Conservation (phyloP, 2,888 invertebrate genomes). For the Lithophane leautieri region DNA sequence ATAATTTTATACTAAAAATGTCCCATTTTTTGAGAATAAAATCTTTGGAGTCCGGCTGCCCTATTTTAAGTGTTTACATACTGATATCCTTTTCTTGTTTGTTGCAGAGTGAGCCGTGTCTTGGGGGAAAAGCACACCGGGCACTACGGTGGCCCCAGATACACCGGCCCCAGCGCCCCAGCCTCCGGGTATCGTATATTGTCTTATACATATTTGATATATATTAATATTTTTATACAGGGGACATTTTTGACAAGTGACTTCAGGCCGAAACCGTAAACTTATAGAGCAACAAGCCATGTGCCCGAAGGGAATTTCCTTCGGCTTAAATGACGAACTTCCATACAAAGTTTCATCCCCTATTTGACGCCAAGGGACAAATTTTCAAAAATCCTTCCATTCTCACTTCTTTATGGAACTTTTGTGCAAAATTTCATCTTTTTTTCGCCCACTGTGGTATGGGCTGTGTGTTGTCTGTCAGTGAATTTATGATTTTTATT, state of each 20-base stretch:
- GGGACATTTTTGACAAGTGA: background rate
- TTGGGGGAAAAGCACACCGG: slow-evolving; percentile 89
- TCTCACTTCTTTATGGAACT: background rate
- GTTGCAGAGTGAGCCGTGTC: slow-evolving; percentile 88
- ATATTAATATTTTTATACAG: background rate
- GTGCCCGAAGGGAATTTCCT: background rate
- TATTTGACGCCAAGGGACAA: too few species aligned
- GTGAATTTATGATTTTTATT: background rate
- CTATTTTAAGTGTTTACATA: background rate
- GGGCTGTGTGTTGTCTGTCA: background rate
- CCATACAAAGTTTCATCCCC: background rate
- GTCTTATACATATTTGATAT: background rate
- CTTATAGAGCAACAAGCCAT: background rate
- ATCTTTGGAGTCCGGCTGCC: background rate
- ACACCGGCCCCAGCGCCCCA: slow-evolving; percentile 89
- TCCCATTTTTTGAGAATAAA: background rate
- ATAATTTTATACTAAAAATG: background rate
- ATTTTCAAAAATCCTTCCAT: background rate
- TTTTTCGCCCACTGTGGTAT: background rate
- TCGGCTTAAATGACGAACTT: background rate
- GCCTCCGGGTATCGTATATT: slow-evolving; percentile 83
- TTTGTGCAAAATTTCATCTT: background rate
- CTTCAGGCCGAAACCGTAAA: background rate
- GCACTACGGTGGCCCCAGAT: slow-evolving; percentile 90
- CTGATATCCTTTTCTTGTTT: slow-evolving; percentile 27